These are phyloP conservation scores for Pollenia angustigena DNA, from an alignment of 2,888 invertebrate genomes.

Conservation along the genomic window DNA sequence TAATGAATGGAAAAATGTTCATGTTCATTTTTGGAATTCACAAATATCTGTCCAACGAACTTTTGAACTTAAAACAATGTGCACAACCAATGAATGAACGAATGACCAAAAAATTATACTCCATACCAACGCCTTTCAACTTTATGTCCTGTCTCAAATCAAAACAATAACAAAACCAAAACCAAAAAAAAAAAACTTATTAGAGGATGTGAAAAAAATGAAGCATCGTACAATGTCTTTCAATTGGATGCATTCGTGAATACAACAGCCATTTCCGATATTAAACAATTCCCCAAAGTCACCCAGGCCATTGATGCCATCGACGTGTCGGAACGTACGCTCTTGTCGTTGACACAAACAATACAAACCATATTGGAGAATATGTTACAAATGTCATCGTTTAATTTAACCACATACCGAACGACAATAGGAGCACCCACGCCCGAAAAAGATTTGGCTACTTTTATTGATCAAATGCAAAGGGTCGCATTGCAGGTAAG, in stretches of 20 bases:
- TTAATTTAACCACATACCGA: constrained; percentile 83
- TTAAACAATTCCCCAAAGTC: constrained; percentile 83
- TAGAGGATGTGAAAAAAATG: constrained; percentile 90
- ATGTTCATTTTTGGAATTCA: neutral
- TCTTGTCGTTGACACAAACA: constrained; percentile 82
- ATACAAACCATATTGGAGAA: constrained; percentile 83
- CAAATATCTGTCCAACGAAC: constrained; percentile 12
- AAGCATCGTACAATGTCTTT: constrained; percentile 90
- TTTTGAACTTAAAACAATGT: constrained; percentile 30
- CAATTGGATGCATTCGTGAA: constrained; percentile 89
- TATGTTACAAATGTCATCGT: constrained; percentile 83
- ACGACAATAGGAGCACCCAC: constrained; percentile 83
- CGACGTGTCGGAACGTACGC: constrained; percentile 81
- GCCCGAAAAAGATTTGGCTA: constrained; percentile 84
- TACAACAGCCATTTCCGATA: constrained; percentile 86
- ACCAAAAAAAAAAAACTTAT: neutral
- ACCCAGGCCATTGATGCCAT: constrained; percentile 83
- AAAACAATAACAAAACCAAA: neutral
- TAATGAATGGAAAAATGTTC: constrained; percentile 26
- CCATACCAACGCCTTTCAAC: constrained; percentile 5
- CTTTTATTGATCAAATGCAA: constrained; percentile 85
- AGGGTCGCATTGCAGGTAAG: constrained; percentile 84
- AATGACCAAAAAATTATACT: constrained; percentile 8
- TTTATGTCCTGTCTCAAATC: neutral
- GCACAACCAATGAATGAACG: constrained; percentile 14